Evolutionary conservation across 2,888 invertebrate species (phyloP).

Genomic region (Synergus gifuensis): DNA sequence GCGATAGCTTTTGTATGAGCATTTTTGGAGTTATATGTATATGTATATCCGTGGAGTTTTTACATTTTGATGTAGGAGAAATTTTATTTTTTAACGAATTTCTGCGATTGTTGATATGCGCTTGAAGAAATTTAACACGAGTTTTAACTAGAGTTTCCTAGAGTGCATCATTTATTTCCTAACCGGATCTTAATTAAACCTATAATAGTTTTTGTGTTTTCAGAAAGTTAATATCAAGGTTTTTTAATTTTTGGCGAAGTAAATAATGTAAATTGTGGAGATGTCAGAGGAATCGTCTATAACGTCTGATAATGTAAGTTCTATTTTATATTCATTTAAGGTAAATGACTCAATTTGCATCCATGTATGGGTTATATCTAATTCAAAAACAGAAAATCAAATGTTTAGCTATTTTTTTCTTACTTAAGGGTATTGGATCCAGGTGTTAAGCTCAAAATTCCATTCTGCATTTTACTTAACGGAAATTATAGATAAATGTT

Average conservation of each 20-base stretch:
- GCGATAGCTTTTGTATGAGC: neutral
- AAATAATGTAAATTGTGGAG: conserved; percentile 33
- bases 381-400: too few species aligned
- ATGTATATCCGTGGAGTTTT: neutral
- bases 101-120: neutral
- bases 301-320: conserved; percentile 47
- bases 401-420: too few species aligned
- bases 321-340: conserved; percentile 17
- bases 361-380: too few species aligned
- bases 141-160: neutral
- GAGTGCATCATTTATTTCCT: neutral
- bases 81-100: neutral
- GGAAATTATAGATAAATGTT: too few species aligned
- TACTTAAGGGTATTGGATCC: too few species aligned
- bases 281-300: conserved; percentile 47
- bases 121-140: neutral
- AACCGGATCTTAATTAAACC: neutral
- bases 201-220: neutral
- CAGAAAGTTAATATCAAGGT: neutral
- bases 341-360: too few species aligned
- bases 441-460: too few species aligned
- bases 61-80: neutral
- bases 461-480: too few species aligned
- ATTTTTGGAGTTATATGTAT: neutral
- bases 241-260: neutral